Conservation (phyloP, 1,140 invertebrate genomes). For the Solen grandis region DNA sequence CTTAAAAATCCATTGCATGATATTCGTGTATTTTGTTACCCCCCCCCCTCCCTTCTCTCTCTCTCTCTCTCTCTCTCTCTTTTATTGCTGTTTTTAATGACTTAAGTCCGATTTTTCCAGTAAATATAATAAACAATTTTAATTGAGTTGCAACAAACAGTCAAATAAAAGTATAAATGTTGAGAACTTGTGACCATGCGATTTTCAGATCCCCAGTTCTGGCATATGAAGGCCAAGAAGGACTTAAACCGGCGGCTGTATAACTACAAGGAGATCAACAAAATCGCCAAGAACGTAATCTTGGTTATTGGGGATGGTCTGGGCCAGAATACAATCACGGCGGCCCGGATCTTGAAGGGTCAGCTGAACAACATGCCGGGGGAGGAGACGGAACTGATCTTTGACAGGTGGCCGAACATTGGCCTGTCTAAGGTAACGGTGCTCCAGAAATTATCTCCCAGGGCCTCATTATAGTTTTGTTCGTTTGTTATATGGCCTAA, state of each 20-base stretch:
- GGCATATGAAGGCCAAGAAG: slow-evolving; percentile 52
- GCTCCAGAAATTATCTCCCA: not conserved
- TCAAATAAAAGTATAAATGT: not conserved
- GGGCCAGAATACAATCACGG: slow-evolving; percentile 90
- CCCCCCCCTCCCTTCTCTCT: not conserved
- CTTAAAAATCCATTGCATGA: too few relatives aligned
- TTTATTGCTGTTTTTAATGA: not conserved
- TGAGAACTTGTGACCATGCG: too few relatives aligned
- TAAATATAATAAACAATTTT: not conserved
- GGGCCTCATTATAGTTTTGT: not conserved
- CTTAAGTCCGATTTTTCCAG: not conserved
- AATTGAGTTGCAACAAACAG: not conserved
- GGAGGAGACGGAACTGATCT: slow-evolving; percentile 88
- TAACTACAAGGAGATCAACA: slow-evolving; percentile 47
- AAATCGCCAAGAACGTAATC: slow-evolving; percentile 91
- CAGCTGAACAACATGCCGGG: slow-evolving; percentile 84
- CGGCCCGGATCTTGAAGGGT: slow-evolving; percentile 88
- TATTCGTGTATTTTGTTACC: too few relatives aligned
- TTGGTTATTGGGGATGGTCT: slow-evolving; percentile 92
- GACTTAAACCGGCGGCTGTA: slow-evolving; percentile 41
- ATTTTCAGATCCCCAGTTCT: slow-evolving; percentile 47
- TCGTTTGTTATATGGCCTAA: not conserved
- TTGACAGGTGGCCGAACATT: slow-evolving; percentile 92
- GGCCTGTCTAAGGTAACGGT: slow-evolving; percentile 89
- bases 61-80: not conserved